phyloP scores from a whole-genome alignment of 2,113 vertebrate species.

The Dipodomys spectabilis region DNA sequence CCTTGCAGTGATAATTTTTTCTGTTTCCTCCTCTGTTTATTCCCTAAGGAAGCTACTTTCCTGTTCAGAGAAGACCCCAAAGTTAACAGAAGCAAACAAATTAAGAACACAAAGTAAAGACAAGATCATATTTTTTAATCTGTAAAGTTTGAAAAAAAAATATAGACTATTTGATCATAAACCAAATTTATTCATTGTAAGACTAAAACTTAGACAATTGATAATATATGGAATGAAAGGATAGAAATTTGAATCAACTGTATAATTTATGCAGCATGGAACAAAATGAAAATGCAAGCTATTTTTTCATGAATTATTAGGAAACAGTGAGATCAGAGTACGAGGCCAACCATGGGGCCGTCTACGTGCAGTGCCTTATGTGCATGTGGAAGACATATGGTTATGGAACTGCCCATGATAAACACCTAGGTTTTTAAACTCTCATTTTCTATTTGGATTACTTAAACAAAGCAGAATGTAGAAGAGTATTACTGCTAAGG shows the following conservation, averaged over 20 bases:
- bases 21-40: background rate
- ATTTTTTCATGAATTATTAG: background rate
- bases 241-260: background rate
- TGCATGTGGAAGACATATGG: background rate
- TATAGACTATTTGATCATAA: background rate
- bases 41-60: background rate
- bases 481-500: background rate
- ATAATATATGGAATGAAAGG: background rate
- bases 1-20: background rate
- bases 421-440: background rate
- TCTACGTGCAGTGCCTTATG: background rate
- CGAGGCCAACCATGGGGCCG: background rate
- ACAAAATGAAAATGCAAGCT: background rate
- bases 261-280: background rate
- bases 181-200: background rate
- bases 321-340: background rate
- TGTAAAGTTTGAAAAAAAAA: background rate
- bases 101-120: background rate
- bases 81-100: background rate
- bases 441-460: conserved; percentile 9
- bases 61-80: background rate
- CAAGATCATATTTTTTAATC: conserved; percentile 6
- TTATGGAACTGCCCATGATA: background rate
- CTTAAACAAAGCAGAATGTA: background rate
- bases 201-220: background rate